These are phyloP conservation scores for Agapornis canus DNA, from an alignment of 2,797 vertebrate genomes.

Conservation along the genomic window DNA sequence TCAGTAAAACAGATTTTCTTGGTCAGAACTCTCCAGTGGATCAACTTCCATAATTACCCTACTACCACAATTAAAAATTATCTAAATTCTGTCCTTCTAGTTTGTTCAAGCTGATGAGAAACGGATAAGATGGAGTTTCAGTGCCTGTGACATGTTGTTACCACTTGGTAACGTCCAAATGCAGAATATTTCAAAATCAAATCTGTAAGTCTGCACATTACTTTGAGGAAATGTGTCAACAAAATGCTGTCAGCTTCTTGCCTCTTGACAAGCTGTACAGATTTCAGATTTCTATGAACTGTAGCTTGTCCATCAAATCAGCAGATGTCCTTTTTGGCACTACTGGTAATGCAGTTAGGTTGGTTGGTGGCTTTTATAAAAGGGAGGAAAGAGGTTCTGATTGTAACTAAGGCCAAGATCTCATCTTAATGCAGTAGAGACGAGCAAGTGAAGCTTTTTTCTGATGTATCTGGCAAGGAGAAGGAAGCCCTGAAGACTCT, in stretches of 20 bases:
- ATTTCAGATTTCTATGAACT: slow-evolving; percentile 7
- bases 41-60: slow-evolving; percentile 19
- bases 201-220: slow-evolving; percentile 3
- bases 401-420: neutral
- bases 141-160: slow-evolving; percentile 8
- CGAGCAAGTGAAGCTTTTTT: neutral
- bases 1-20: slow-evolving; percentile 34
- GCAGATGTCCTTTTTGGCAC: slow-evolving; percentile 39
- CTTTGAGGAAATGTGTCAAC: slow-evolving; percentile 54
- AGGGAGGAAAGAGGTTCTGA: neutral
- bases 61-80: slow-evolving; percentile 15
- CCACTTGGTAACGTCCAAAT: slow-evolving; percentile 13
- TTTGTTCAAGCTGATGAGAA: slow-evolving; percentile 9
- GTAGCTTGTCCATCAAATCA: slow-evolving; percentile 12
- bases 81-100: neutral
- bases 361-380: neutral
- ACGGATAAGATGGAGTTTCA: neutral
- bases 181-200: slow-evolving; percentile 47
- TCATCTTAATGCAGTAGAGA: neutral
- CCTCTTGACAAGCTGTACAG: slow-evolving; percentile 33
- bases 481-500: neutral
- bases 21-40: slow-evolving; percentile 8
- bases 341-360: neutral
- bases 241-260: slow-evolving; percentile 48
- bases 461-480: neutral